phyloP scores from a whole-genome alignment of 30 jellyfish, hydroid and myxozoan genomes.

The Aurelia aurita complex sp. Pacific region DNA sequence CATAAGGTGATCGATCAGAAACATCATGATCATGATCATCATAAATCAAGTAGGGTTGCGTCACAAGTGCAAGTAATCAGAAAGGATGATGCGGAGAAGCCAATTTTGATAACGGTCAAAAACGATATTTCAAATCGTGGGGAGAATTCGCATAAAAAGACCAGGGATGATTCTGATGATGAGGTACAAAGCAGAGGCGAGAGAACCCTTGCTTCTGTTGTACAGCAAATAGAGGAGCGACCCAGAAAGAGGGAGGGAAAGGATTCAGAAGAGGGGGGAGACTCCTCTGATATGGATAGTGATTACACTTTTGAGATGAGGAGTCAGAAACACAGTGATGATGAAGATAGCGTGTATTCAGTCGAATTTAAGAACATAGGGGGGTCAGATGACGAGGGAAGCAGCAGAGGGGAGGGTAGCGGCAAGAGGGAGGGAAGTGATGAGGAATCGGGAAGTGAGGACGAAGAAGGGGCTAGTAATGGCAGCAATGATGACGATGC shows the following conservation, averaged over 20 bases:
- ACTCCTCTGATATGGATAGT: constrained; percentile 48
- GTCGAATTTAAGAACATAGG: constrained; percentile 53
- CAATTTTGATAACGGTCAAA: constrained; percentile 31
- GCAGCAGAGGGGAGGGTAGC: not conserved
- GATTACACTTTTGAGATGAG: constrained; percentile 62
- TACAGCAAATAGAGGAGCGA: not conserved
- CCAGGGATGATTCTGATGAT: not conserved
- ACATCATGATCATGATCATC: not conserved
- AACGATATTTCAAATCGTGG: not conserved
- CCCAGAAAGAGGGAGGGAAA: not conserved
- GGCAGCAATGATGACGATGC: not conserved
- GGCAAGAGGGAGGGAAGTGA: not conserved
- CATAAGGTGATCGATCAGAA: not conserved
- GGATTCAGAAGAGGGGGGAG: constrained; percentile 11
- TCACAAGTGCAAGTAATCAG: constrained; percentile 7
- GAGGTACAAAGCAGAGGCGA: not conserved
- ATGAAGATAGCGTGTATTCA: constrained; percentile 50
- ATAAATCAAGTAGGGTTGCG: not conserved
- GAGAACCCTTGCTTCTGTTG: not conserved
- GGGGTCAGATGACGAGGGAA: constrained; percentile 48
- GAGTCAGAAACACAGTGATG: constrained; percentile 54
- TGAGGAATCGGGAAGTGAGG: not conserved
- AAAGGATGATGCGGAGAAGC: constrained; percentile 19
- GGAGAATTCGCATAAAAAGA: not conserved
- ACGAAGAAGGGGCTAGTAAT: not conserved